Evolutionary conservation across 2,888 invertebrate species (phyloP).

Genomic region (Elegia similella): DNA sequence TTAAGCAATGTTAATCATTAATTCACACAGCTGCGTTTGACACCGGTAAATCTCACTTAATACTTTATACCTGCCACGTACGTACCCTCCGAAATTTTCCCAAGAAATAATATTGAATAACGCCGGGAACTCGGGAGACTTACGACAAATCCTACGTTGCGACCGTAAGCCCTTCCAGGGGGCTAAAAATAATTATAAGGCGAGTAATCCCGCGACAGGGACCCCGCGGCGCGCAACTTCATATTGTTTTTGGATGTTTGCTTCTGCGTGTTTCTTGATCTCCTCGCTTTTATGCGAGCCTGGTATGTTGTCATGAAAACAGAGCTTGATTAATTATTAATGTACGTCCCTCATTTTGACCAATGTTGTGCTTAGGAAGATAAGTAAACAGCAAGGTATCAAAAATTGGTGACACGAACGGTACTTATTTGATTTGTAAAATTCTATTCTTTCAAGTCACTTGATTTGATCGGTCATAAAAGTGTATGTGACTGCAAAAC

Average conservation of each 20-base stretch:
- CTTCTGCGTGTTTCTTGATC: constrained; percentile 21
- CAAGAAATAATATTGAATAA: constrained; percentile 78
- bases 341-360: not conserved
- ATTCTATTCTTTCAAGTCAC: not conserved
- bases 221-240: constrained; percentile 32
- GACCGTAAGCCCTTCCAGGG: constrained; percentile 69
- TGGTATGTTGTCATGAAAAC: constrained; percentile 12
- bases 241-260: constrained; percentile 40
- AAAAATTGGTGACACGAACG: not conserved
- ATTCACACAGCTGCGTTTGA: constrained; percentile 34
- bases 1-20: constrained; percentile 33
- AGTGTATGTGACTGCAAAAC: too few relatives aligned
- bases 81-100: constrained; percentile 35
- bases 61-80: constrained; percentile 54
- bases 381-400: not conserved
- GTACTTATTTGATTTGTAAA: not conserved
- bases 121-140: constrained; percentile 53
- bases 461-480: not conserved
- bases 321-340: constrained; percentile 4
- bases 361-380: too few relatives aligned
- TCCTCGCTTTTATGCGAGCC: constrained; percentile 18
- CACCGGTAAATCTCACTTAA: constrained; percentile 52
- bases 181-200: constrained; percentile 65
- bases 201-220: constrained; percentile 46
- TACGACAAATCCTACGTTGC: constrained; percentile 70